Base-by-base conservation (phyloP, 2,113 vertebrate species). In the Phyllostomus discolor region DNA sequence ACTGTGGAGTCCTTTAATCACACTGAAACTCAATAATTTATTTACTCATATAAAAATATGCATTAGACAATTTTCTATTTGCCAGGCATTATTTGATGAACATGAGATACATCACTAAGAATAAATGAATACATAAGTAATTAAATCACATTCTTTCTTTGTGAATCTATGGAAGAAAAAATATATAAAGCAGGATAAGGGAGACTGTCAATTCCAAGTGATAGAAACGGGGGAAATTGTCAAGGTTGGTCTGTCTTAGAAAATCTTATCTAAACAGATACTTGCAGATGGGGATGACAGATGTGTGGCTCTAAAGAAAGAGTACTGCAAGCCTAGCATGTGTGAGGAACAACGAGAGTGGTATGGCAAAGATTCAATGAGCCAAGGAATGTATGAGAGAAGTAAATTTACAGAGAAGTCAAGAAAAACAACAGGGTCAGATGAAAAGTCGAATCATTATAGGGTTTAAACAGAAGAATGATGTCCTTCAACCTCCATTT, bases 341-440 rank as follows among this genome's bases (percentile, higher is more conserved):
- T 22, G 2, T 33, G 33, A 79, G 54, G 26, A 54, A 54, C 52
- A 59, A 22, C 5, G 9, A 54, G 26, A 86, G 16, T 6, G 31
- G 3, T 20, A 16, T 10, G 17, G 15, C 11, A n/a, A 38, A 41
- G 46, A 73, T 19, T 41, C 11, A 73, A 69, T n/a, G 48, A 67
- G 22, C 20, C 8, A n/a, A 75, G 8, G 10, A 8, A 64, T 2
- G 0, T 4, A 1, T 31, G 3, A 59, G 7, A 46, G 48, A 59
- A n/a, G 7, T 41, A 67, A 46, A 33, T 7, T 26, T 70, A 41
- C 24, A 88, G 28, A 87, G 41, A 33, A 76, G 24, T 11, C 1
- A 26, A 85, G 9, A 78, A 69, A 57, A 26, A 79, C 48, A 72
- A 57, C 43, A 5, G 24, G 2, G 10, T 0, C 35, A 59, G 9